phyloP scores from a whole-genome alignment of 2,797 vertebrate genomes.

The Poliocrania exsul region DNA sequence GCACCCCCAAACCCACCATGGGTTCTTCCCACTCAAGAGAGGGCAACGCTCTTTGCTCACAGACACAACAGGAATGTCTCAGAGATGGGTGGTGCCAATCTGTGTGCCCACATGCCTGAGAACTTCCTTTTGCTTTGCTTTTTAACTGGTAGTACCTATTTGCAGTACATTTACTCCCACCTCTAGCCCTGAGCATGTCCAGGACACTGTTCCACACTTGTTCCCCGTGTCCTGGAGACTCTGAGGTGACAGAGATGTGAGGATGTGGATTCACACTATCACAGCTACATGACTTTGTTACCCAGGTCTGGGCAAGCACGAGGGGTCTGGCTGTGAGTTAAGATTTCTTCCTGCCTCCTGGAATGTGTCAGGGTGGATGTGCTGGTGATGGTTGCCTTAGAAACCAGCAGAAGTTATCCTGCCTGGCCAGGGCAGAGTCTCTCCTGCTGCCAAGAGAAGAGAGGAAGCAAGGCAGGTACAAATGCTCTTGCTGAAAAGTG shows the following conservation, averaged over 20 bases:
- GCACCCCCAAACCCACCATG: rapidly evolving
- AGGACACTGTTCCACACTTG: rapidly evolving
- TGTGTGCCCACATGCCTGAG: rapidly evolving
- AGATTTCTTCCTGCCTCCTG: not conserved
- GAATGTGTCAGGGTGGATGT: slow-evolving; percentile 1
- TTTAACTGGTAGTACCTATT: not conserved
- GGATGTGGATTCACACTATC: rapidly evolving
- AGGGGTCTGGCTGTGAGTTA: not conserved
- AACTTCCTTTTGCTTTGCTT: not conserved
- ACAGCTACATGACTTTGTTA: not conserved
- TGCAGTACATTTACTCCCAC: not conserved
- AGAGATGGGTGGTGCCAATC: not conserved
- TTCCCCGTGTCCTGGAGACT: rapidly evolving
- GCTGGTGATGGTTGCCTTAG: slow-evolving; percentile 52
- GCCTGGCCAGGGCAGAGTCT: not conserved
- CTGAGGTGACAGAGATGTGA: rapidly evolving
- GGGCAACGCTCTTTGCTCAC: not conserved
- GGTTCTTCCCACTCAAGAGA: not conserved
- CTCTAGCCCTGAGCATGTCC: not conserved
- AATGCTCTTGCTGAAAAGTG: not conserved
- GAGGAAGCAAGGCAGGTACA: not conserved
- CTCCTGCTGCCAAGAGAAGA: not conserved
- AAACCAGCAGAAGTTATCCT: slow-evolving; percentile 22
- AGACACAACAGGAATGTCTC: not conserved
- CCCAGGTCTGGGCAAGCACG: not conserved